Evolutionary conservation across 2,888 invertebrate species (phyloP), one percentile per base, ranked within the genome.

Genomic region (Julus scanicus): DNA sequence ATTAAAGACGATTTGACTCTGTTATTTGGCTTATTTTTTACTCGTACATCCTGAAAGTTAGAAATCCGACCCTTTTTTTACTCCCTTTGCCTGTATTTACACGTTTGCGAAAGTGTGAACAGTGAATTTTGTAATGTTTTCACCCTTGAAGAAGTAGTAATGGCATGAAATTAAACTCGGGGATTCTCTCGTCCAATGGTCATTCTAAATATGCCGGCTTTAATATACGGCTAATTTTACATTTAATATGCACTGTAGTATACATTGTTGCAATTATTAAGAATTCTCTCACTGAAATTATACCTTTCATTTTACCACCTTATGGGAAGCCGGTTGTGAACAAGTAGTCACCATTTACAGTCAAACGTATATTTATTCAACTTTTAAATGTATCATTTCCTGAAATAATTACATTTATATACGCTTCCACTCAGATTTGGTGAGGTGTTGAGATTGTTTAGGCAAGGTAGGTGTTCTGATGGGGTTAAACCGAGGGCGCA

Each of bases 351-450:
- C 71, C 29, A 71, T 6, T 29, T 29, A 29, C 29, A 29, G 29
- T 29, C n/a, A 71, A 71, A n/a, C 71, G 71, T 71, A 71, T 71
- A 71, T 71, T 71, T 71, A 71, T 71, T 71, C 29, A 4, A 71
- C 29, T 71, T 71, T 29, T 71, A 71, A 71, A 71, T 71, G 57
- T 63, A 71, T 71, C 1, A 11, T 71, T 71, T 71, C 71, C 71
- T 71, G 71, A 71, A 71, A 71, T n/a, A 71, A 71, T 71, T 71
- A 71, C 71, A 71, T n/a, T 4, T 29, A 20, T 71, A 11, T 71
- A 29, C 29, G 29, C 71, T 29, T 71, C 71, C 71, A 71, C 3
- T 11, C 29, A 9, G 71, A 2, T 71, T 11, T 29, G 20, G 29
- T 29, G 29, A 29, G 71, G 29, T 71, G 71, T 29, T 29, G 11